These are phyloP conservation scores for Bradypodion pumilum DNA, from an alignment of 2,797 vertebrate species.

Conservation along the genomic window DNA sequence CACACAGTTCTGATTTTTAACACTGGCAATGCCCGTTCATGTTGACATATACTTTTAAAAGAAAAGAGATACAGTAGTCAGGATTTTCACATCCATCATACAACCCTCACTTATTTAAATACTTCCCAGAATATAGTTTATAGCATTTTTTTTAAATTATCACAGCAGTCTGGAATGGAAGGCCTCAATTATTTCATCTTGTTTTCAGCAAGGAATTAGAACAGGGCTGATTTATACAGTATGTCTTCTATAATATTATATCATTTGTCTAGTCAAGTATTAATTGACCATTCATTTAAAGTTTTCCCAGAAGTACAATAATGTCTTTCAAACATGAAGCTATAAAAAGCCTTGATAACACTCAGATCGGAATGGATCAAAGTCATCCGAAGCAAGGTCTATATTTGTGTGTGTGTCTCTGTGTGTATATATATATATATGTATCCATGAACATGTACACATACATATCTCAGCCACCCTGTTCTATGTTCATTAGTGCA, in stretches of 20 bases:
- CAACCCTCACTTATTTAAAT: conserved; percentile 16
- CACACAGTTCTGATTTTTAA: not conserved
- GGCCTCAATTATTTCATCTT: not conserved
- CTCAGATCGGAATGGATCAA: not conserved
- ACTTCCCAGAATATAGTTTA: conserved; percentile 7
- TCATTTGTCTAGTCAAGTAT: conserved; percentile 3
- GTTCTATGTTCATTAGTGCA: not conserved
- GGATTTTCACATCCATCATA: not conserved
- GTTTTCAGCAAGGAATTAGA: not conserved
- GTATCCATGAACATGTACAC: no score
- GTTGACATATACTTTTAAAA: not conserved
- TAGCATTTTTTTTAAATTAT: conserved; percentile 4
- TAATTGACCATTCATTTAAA: not conserved
- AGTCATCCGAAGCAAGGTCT: not conserved
- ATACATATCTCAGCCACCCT: no score
- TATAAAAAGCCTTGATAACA: not conserved
- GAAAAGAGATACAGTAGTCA: not conserved
- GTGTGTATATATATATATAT: no score
- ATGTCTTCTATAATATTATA: not conserved
- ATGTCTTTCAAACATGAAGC: not conserved
- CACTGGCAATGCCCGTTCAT: not conserved
- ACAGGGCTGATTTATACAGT: conserved; percentile 2
- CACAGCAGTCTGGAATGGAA: not conserved
- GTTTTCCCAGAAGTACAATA: conserved; percentile 3
- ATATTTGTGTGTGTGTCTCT: not conserved